Evolutionary conservation across 2,113 vertebrate species (phyloP).

Genomic region (Petaurus breviceps): DNA sequence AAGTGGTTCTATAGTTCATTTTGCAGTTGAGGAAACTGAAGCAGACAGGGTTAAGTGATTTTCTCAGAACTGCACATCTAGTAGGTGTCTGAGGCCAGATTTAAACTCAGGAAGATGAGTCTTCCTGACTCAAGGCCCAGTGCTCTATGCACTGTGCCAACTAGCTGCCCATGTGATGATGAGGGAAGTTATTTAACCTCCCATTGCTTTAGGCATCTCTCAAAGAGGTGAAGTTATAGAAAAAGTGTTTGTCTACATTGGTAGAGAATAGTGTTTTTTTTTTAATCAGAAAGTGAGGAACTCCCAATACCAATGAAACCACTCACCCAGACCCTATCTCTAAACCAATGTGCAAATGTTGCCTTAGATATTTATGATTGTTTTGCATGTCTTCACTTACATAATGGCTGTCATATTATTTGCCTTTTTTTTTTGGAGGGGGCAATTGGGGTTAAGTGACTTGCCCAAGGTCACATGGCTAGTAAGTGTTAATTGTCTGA

Average conservation of each 20-base stretch:
- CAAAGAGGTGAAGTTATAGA: neutral
- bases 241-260: neutral
- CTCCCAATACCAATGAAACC: neutral
- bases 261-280: neutral
- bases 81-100: too few relatives aligned
- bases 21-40: too few relatives aligned
- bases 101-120: too few relatives aligned
- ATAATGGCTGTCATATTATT: neutral
- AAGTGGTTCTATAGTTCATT: too few relatives aligned
- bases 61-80: too few relatives aligned
- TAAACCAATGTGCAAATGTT: neutral
- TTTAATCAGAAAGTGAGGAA: neutral
- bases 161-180: too few relatives aligned
- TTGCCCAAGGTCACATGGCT: too few relatives aligned
- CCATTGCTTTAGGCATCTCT: neutral
- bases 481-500: too few relatives aligned
- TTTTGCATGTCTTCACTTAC: neutral
- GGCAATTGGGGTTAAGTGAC: too few relatives aligned
- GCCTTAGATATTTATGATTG: neutral
- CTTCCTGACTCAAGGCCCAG: too few relatives aligned
- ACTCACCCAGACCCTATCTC: neutral
- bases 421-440: neutral
- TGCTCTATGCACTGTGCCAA: too few relatives aligned
- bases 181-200: neutral
- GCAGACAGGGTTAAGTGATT: too few relatives aligned